These are phyloP conservation scores for Hyaena hyaena DNA, from an alignment of 2,113 vertebrate species.

Conservation along the genomic window DNA sequence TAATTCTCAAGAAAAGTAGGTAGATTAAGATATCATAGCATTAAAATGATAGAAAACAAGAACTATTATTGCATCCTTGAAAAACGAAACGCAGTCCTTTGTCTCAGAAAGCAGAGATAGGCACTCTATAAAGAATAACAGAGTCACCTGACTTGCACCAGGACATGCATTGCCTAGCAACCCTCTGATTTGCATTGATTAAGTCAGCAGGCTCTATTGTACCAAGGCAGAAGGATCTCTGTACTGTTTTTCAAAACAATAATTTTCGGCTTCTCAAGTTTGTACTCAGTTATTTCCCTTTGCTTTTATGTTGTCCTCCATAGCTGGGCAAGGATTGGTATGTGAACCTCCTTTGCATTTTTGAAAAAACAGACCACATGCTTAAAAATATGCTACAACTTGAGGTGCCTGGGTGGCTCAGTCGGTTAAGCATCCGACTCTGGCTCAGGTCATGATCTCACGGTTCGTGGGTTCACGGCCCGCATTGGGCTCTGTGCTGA, in stretches of 20 bases:
- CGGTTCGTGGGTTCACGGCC: too few relatives aligned
- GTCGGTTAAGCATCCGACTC: too few relatives aligned
- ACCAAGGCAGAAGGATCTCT: not conserved
- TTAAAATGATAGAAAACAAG: not conserved
- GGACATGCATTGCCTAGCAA: not conserved
- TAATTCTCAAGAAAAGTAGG: constrained; percentile 11
- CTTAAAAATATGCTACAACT: not conserved
- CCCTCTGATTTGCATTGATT: constrained; percentile 8
- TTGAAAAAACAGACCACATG: not conserved
- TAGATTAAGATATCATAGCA: not conserved
- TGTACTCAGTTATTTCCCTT: not conserved
- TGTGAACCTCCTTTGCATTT: not conserved
- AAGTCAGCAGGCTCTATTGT: not conserved
- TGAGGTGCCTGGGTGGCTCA: too few relatives aligned
- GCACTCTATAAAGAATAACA: not conserved
- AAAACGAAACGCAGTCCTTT: not conserved
- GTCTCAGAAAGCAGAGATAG: constrained; percentile 31
- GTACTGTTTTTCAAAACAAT: not conserved
- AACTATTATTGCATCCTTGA: not conserved
- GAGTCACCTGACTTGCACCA: not conserved
- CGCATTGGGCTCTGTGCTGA: too few relatives aligned
- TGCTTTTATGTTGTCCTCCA: constrained; percentile 9
- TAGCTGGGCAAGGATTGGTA: not conserved
- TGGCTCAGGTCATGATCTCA: too few relatives aligned
- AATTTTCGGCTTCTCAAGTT: not conserved